Conservation (phyloP, 53 echinoderm and acorn worm species). For the Antedon mediterranea region DNA sequence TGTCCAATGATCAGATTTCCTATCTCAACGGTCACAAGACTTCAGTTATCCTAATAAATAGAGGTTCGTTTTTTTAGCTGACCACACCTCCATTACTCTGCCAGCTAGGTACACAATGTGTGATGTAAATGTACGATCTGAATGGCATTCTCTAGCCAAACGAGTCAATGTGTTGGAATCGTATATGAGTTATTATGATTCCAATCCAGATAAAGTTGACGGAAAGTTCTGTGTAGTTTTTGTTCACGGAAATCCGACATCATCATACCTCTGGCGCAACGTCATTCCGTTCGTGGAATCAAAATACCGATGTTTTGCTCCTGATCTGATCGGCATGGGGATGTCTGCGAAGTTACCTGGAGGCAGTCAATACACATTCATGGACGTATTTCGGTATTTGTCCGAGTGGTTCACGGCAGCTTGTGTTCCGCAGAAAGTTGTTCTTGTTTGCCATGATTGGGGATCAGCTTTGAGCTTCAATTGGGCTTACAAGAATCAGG, state of each 20-base stretch:
- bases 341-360: constrained; percentile 29
- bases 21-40: too few relatives aligned
- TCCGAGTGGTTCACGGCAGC: constrained; percentile 37
- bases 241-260: constrained; percentile 56
- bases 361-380: constrained; percentile 26
- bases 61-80: too few relatives aligned
- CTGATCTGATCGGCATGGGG: constrained; percentile 45
- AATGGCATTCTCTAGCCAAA: constrained; percentile 35
- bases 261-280: constrained; percentile 52
- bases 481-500: constrained; percentile 24
- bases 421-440: constrained; percentile 28
- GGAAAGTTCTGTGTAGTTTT: constrained; percentile 32
- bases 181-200: constrained; percentile 52
- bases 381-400: constrained; percentile 36
- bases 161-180: constrained; percentile 20
- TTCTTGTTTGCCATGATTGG: constrained; percentile 59
- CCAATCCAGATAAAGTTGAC: not conserved
- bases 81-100: too few relatives aligned
- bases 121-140: not conserved
- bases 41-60: too few relatives aligned
- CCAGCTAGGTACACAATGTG: not conserved
- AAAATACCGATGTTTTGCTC: constrained; percentile 37
- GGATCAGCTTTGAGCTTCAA: constrained; percentile 43
- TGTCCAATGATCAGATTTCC: too few relatives aligned
- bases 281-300: constrained; percentile 37